Evolutionary conservation across 1,140 invertebrate genomes (phyloP).

Genomic region (Bombus sylvicola): DNA sequence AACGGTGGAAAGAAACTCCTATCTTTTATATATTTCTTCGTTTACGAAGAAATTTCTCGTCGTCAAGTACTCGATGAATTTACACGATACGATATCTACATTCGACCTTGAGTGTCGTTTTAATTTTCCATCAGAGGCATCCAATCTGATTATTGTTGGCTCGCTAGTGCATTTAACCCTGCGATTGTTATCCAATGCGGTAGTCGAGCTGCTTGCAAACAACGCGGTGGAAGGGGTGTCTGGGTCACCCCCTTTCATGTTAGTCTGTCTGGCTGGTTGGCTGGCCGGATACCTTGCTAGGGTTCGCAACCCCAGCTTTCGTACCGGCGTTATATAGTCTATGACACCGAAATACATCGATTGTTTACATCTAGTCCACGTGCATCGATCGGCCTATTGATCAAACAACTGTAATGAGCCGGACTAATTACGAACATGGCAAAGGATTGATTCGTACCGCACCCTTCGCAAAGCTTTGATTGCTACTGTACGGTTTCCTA

Average conservation of each 20-base stretch:
- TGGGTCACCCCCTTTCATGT: conserved; percentile 80
- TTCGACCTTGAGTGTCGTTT: conserved; percentile 10
- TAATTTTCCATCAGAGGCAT: conserved; percentile 5
- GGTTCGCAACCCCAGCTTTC: conserved; percentile 75
- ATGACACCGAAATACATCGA: conserved; percentile 64
- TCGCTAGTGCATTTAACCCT: conserved; percentile 35
- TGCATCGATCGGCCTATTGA: conserved; percentile 39
- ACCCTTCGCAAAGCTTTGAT: no score
- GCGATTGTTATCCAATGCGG: conserved; percentile 62
- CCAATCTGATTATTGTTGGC: neutral
- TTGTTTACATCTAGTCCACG: conserved; percentile 57
- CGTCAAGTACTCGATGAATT: neutral
- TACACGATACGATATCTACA: neutral
- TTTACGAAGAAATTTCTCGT: neutral
- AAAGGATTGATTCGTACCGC: neutral
- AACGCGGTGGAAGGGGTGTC: conserved; percentile 76
- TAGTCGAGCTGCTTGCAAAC: conserved; percentile 67
- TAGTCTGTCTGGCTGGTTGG: conserved; percentile 73
- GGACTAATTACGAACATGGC: conserved; percentile 4
- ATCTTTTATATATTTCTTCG: no score
- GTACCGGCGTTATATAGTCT: conserved; percentile 33
- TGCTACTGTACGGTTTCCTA: no score
- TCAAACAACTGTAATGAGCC: conserved; percentile 39
- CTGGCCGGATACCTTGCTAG: conserved; percentile 73
- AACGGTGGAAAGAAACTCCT: no score